Base-by-base conservation (phyloP, 2,888 invertebrate genomes). In the Cryptophagus acutangulus region DNA sequence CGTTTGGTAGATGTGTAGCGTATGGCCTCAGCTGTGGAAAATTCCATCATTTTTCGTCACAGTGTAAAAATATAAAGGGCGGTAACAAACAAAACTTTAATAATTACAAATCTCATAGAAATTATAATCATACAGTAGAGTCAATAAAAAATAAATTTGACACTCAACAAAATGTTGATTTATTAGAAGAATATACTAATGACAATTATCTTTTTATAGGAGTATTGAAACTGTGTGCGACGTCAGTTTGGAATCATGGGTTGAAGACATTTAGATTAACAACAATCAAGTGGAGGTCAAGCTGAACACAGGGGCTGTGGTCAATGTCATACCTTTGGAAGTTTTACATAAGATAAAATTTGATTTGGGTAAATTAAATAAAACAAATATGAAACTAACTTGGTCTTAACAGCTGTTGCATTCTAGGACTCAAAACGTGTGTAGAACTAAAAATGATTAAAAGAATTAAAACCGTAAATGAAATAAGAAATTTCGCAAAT, bases 21-120 rank as follows among this genome's bases (percentile, higher is more conserved):
- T 44, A 29, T 31, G 36, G 41, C 40, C n/a, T 9, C 3, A 18
- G 40, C 9, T 52, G 49, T 38, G 33, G 38, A 1, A 18, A 14
- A 16, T 14, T 20, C n/a, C 46, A 51, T 25, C 48, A 52, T 37
- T 51, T 52, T 39, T 26, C 34, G 38, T 5, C 8, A n/a, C 20
- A 10, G 3, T 35, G 35, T 13, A 35, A 10, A 15, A 12, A 8
- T 4, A 33, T 15, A 33, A 33, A 10, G 33, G 33, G 16, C 17
- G 16, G 14, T 33, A 33, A 33, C 5, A 8, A 29, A n/a, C n/a
- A 20, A 20, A 20, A 20, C n/a, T 20, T 8, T 20, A 20, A 20
- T 20, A 20, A 20, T 20, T 20, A 8, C n/a, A 20, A 20, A n/a
- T 20, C 6, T 20, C 6, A 20, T 6, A 20, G 6, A 20, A 20